A percentile compares a stretch with the other conserved stretches of the same genome.
Conservation (phyloP, 1,140 invertebrate species). For the Gyrodactylus salaris region DNA sequence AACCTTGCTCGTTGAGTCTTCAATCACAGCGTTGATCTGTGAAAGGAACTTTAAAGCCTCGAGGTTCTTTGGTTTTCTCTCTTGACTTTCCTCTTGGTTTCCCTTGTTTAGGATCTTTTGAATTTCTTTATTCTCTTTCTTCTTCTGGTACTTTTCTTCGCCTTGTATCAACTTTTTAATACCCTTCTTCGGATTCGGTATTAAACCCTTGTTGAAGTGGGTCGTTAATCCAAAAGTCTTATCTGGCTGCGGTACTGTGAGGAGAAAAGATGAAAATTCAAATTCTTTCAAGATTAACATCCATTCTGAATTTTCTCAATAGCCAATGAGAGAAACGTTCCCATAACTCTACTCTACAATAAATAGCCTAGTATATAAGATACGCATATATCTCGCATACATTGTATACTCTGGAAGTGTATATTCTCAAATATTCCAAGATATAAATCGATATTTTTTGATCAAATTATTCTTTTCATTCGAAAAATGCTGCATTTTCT, state of each 20-base stretch:
- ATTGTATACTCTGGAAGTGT: too few species aligned
- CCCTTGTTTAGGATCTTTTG: constrained; percentile 5
- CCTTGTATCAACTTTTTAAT: background rate
- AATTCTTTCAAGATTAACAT: too few species aligned
- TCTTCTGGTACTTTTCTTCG: background rate
- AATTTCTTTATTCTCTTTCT: background rate
- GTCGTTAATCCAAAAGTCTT: background rate
- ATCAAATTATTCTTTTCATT: too few species aligned
- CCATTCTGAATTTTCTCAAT: too few species aligned
- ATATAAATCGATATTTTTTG: too few species aligned
- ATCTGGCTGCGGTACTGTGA: background rate
- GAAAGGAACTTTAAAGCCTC: background rate
- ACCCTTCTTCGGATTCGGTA: constrained; percentile 5
- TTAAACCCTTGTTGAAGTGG: background rate
- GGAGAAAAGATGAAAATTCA: too few species aligned
- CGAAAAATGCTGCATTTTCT: too few species aligned
- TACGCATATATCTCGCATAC: too few species aligned
- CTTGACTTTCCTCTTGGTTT: background rate
- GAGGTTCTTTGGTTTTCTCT: background rate
- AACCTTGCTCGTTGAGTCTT: background rate
- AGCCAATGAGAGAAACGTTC: too few species aligned
- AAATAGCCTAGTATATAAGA: too few species aligned
- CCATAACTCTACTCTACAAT: too few species aligned
- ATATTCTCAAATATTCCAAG: too few species aligned
- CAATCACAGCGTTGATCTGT: background rate